Conservation (phyloP, 2,797 vertebrate genomes). For the Myioborus melanocephalus region DNA sequence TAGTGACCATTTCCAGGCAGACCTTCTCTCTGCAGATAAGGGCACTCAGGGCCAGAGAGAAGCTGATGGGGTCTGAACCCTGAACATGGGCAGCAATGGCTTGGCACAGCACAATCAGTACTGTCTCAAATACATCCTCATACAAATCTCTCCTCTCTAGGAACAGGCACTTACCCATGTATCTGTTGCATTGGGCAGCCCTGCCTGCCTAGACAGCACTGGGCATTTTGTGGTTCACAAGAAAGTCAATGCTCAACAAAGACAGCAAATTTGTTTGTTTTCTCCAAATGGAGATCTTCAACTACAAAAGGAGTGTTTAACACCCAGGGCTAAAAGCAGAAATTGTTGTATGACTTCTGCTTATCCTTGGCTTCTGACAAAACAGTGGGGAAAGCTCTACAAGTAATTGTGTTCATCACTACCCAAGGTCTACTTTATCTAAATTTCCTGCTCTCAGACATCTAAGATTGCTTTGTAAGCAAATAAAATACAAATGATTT, state of each 20-base stretch:
- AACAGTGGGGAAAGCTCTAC: background rate
- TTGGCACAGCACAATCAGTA: background rate
- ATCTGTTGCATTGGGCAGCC: background rate
- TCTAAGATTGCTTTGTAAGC: background rate
- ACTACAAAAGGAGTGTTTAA: background rate
- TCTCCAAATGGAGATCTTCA: background rate
- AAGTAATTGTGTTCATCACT: background rate
- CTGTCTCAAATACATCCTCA: background rate
- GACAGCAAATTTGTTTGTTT: background rate
- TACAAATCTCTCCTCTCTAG: background rate
- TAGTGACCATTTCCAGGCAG: background rate
- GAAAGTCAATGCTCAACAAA: background rate
- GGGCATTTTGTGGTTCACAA: background rate
- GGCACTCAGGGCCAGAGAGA: background rate
- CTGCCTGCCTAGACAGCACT: background rate
- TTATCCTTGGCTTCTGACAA: background rate
- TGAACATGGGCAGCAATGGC: background rate
- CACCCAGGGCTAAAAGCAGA: background rate
- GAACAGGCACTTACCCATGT: background rate
- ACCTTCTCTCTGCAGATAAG: background rate
- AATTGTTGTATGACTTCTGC: background rate
- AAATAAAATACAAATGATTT: conserved; percentile 4
- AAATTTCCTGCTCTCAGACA: background rate
- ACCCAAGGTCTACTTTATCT: background rate
- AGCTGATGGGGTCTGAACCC: background rate